A percentile compares a stretch with the other conserved stretches of the same genome.
These are phyloP conservation scores for Ardeotis arabs DNA, from an alignment of 2,113 vertebrate genomes.

Conservation along the genomic window DNA sequence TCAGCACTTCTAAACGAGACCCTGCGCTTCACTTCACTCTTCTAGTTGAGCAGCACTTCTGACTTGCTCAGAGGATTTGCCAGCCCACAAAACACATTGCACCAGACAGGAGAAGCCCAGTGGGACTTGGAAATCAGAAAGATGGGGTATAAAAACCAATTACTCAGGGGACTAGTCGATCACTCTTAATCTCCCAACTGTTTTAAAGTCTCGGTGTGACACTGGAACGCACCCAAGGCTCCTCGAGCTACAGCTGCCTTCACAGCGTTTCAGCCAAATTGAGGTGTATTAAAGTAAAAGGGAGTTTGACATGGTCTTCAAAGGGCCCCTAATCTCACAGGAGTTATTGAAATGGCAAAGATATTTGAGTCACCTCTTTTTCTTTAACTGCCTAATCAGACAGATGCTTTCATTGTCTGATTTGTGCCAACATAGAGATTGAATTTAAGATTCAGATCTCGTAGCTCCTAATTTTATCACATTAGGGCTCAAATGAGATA, in stretches of 20 bases:
- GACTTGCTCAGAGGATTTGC: background rate
- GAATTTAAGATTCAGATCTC: conserved; percentile 14
- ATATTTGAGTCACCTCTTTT: conserved; percentile 11
- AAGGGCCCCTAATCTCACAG: conserved; percentile 27
- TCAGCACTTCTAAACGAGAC: background rate
- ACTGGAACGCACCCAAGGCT: background rate
- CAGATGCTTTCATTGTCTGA: conserved; percentile 20
- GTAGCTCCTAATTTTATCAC: conserved; percentile 19
- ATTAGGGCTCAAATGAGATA: background rate
- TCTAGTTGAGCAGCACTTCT: background rate
- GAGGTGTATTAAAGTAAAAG: conserved; percentile 2
- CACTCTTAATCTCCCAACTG: background rate
- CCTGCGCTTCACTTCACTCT: background rate
- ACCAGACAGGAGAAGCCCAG: background rate
- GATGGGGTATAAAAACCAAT: background rate
- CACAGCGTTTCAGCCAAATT: background rate
- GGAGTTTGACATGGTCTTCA: background rate
- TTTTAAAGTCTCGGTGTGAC: background rate
- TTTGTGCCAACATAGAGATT: background rate
- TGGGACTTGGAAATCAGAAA: background rate
- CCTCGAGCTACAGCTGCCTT: background rate
- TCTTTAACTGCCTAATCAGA: conserved; percentile 50
- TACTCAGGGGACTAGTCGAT: background rate
- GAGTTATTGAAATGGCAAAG: conserved; percentile 15
- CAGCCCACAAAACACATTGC: background rate